Evolutionary conservation across 1,140 invertebrate genomes (phyloP).

Genomic region (Neoseiulus cucumeris): DNA sequence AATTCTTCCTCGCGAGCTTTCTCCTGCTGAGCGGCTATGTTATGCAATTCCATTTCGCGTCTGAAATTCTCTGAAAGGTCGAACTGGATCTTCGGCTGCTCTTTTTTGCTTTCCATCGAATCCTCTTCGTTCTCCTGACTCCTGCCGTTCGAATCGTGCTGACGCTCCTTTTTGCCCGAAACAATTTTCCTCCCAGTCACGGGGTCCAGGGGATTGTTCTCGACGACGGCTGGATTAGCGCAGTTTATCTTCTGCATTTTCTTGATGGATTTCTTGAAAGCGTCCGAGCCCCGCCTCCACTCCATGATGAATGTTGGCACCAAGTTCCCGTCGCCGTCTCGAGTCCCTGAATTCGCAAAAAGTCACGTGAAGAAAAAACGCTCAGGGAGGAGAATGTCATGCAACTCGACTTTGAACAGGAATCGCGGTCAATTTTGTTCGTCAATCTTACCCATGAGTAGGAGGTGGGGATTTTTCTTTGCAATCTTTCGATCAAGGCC

Average conservation of each 20-base stretch:
- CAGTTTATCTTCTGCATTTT: constrained; percentile 9
- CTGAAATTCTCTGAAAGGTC: background rate
- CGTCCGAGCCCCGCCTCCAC: background rate
- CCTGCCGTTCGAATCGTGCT: background rate
- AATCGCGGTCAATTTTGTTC: no score
- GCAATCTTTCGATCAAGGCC: constrained; percentile 21
- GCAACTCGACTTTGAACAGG: no score
- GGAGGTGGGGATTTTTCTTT: constrained; percentile 15
- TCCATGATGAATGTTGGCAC: constrained; percentile 9
- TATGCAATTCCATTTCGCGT: constrained; percentile 5
- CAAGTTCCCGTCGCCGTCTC: constrained; percentile 1
- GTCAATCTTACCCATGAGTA: constrained; percentile 28
- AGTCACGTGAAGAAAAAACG: no score
- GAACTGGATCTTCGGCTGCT: background rate
- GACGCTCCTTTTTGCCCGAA: background rate
- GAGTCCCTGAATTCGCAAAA: background rate
- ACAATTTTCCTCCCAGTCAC: background rate
- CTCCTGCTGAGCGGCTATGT: background rate
- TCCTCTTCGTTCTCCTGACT: background rate
- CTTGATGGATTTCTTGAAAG: constrained; percentile 2
- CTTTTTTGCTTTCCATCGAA: background rate
- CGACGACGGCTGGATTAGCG: background rate
- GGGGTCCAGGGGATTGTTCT: background rate
- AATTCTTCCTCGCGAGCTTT: background rate
- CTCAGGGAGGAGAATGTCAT: no score